Evolutionary conservation across 2,797 vertebrate genomes (phyloP), one percentile per base, ranked within the genome.

Genomic region (Pteropus rufus): DNA sequence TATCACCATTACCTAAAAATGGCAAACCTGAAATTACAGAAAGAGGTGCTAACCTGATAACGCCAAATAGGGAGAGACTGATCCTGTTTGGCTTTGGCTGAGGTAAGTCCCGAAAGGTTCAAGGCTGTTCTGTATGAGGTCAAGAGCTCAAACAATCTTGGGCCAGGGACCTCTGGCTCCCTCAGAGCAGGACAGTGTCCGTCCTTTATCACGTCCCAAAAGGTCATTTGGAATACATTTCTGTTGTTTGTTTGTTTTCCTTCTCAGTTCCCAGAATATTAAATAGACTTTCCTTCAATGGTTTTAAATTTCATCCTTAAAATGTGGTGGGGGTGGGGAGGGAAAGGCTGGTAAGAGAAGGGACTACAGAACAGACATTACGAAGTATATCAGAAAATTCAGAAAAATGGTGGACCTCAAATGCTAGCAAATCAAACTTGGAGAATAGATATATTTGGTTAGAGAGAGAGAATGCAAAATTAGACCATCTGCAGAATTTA

Each of bases 271-370:
- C 19, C 39, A 67, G 65, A 80, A 39, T 21, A 84, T 62, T 93
- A 87, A 87, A 67, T 1, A 70, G 72, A 81, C 56, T 83, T 92
- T 24, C 21, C 77, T 21, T 79, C 49, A 29, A 54, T 44, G 41
- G 52, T 44, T 60, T 95, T 77, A 91, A 91, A 82, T 69, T 77
- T n/a, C 19, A 82, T 34, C n/a, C 39, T 89, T 77, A 88, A 94
- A 79, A 46, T 64, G 39, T 29, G 56, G 34, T 21, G 9, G 1
- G 18, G n/a, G 14, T 16, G 49, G 49, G 49, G 49, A 44, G 73
- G 39, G 15, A 41, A 67, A 73, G 54, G 0, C 4, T 21, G 5
- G 11, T 9, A 67, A 56, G 36, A 86, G 23, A 70, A 76, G 83
- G 9, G 31, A 44, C 6, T 36, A 16, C 3, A 70, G 34, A 70